Conservation (phyloP, 2,888 invertebrate genomes). For the Clusia tigrina region DNA sequence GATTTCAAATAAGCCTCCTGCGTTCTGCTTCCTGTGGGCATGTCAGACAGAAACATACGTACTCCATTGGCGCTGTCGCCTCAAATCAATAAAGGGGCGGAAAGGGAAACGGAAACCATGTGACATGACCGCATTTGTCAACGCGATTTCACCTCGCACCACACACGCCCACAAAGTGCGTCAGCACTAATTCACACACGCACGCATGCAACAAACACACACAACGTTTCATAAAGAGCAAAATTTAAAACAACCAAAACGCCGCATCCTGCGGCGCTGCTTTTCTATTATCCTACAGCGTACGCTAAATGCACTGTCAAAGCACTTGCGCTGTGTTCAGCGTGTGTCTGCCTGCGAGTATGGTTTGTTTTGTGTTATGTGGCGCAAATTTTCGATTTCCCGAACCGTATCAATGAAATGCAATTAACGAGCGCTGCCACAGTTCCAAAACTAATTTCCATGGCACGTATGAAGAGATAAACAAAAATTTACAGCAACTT, state of each 20-base stretch:
- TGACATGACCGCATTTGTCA: conserved; percentile 36
- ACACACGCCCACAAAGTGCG: neutral
- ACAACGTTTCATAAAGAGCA: neutral
- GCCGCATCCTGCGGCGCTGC: neutral
- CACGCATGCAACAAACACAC: neutral
- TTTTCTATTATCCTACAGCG: neutral
- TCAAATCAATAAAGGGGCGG: no score
- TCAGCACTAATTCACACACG: no score
- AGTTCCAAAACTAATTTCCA: neutral
- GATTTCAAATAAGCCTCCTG: no score
- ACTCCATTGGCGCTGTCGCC: no score
- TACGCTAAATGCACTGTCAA: neutral
- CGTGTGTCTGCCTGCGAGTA: neutral
- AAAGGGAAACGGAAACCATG: conserved; percentile 35
- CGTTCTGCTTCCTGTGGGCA: no score
- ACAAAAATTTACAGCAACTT: neutral
- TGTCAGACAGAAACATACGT: no score
- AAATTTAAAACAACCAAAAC: neutral
- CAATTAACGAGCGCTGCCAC: neutral
- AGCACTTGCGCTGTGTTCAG: neutral
- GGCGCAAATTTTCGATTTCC: neutral
- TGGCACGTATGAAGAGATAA: neutral
- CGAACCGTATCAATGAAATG: neutral
- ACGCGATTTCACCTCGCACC: conserved; percentile 28
- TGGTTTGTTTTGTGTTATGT: neutral